Evolutionary conservation across 2,797 vertebrate species (phyloP).

Genomic region (Leptodactylus fallax): DNA sequence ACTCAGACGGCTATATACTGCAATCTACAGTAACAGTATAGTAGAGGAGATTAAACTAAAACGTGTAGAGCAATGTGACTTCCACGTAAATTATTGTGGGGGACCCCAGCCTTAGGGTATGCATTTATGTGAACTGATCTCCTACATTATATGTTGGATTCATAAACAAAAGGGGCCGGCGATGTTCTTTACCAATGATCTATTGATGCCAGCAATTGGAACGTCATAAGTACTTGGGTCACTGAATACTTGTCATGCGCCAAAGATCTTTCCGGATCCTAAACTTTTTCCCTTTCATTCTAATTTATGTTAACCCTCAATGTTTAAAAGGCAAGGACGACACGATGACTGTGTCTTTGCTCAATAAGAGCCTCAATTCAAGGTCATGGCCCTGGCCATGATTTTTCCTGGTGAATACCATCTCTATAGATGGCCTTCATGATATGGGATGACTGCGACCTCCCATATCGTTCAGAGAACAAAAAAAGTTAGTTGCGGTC

Average conservation of each 20-base stretch:
- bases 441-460: constrained; percentile 8
- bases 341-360: not conserved
- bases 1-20: too few species aligned
- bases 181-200: too few species aligned
- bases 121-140: too few species aligned
- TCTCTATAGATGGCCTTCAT: not conserved
- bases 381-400: not conserved
- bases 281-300: not conserved
- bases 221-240: not conserved
- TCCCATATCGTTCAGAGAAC: not conserved
- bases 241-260: not conserved
- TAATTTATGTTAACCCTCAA: not conserved
- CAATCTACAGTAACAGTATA: too few species aligned
- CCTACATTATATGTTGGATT: too few species aligned
- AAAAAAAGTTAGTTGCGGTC: not conserved
- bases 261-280: not conserved
- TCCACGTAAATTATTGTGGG: too few species aligned
- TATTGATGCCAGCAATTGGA: not conserved
- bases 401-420: not conserved
- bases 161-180: too few species aligned
- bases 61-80: too few species aligned
- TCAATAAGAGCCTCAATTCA: not conserved
- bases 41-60: too few species aligned
- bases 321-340: not conserved
- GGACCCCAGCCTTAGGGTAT: too few species aligned